phyloP scores from a whole-genome alignment of 1,140 invertebrate genomes.

The Drosophila kanapiae region DNA sequence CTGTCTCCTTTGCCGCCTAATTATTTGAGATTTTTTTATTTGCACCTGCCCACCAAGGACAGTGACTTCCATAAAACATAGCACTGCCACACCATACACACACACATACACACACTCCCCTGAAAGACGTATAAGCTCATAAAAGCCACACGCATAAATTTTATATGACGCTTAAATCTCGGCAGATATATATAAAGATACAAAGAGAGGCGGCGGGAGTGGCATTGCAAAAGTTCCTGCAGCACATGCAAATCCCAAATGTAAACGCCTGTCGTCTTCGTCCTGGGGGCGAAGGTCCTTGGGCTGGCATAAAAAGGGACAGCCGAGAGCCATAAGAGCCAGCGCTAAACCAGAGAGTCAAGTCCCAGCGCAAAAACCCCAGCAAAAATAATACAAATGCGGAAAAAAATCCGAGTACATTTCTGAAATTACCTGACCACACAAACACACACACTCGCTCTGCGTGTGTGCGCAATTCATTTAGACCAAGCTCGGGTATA shows the following conservation, averaged over 20 bases:
- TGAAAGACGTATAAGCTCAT: constrained; percentile 29
- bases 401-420: constrained; percentile 44
- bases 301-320: constrained; percentile 70
- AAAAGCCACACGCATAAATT: constrained; percentile 78
- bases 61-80: constrained; percentile 48
- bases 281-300: constrained; percentile 43
- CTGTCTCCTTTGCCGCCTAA: constrained; percentile 27
- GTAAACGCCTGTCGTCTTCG: constrained; percentile 69
- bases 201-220: not conserved
- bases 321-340: constrained; percentile 53
- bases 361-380: constrained; percentile 51
- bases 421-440: constrained; percentile 76
- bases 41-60: constrained; percentile 29
- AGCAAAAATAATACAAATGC: constrained; percentile 20
- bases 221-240: constrained; percentile 54
- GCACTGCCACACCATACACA: constrained; percentile 21
- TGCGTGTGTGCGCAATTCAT: constrained; percentile 12
- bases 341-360: constrained; percentile 71
- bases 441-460: not conserved
- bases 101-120: constrained; percentile 17
- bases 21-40: constrained; percentile 39
- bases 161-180: constrained; percentile 81
- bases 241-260: constrained; percentile 81
- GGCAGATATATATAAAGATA: constrained; percentile 60
- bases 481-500: constrained; percentile 34